phyloP scores from a whole-genome alignment of 2,888 invertebrate genomes.

The Oscheius sp. region DNA sequence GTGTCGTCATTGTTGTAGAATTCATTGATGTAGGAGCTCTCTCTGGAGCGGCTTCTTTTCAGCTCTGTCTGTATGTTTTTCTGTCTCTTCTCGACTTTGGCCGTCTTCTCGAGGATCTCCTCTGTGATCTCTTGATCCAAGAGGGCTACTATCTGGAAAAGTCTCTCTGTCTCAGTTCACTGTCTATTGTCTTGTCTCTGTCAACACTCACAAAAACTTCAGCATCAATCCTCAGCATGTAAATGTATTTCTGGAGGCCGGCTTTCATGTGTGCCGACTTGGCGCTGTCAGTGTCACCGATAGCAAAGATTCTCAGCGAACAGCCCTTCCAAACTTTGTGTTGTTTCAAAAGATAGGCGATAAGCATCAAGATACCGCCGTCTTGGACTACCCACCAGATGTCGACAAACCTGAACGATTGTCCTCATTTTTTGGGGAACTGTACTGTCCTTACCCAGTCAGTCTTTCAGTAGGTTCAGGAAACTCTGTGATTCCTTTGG shows the following conservation, averaged over 20 bases:
- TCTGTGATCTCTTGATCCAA: conserved; percentile 96
- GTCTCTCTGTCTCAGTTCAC: background rate
- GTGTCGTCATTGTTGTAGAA: conserved; percentile 30
- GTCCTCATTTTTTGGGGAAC: background rate
- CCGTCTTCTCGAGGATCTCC: conserved; percentile 95
- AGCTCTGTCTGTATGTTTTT: conserved; percentile 87
- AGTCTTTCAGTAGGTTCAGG: conserved; percentile 86
- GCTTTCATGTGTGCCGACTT: conserved; percentile 84
- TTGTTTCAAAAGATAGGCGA: conserved; percentile 82
- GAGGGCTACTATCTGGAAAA: conserved; percentile 77
- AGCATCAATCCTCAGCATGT: conserved; percentile 92
- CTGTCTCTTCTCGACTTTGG: conserved; percentile 94
- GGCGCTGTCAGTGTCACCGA: conserved; percentile 91
- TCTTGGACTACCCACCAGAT: conserved; percentile 98
- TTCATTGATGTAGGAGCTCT: conserved; percentile 31
- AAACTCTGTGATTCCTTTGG: conserved; percentile 97
- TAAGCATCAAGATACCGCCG: conserved; percentile 95
- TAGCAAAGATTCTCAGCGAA: conserved; percentile 97
- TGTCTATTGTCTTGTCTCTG: background rate
- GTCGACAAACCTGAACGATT: conserved; percentile 81
- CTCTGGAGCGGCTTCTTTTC: conserved; percentile 26
- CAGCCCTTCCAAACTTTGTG: conserved; percentile 96
- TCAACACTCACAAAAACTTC: conserved; percentile 78
- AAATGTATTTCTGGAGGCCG: conserved; percentile 95
- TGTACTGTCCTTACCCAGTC: conserved; percentile 78